Base-by-base conservation (phyloP, 2,888 invertebrate genomes). In the Lagria hirta region DNA sequence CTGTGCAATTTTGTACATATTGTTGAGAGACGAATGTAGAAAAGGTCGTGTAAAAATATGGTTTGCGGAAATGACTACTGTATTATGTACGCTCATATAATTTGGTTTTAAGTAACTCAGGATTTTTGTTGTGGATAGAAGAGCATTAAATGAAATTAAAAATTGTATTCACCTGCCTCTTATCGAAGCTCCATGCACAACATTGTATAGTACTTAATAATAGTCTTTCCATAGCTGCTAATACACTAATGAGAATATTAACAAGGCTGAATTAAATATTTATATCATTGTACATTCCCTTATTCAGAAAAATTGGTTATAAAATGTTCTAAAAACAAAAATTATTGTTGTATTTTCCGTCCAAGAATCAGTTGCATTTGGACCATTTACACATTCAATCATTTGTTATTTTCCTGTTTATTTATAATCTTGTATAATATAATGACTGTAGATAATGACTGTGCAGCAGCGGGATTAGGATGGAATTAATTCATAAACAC, bases 1-100 rank as follows among this genome's bases (percentile, higher is more conserved):
- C 60, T 59, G 67, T 68, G 68, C 68, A 68, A 68, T 68, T 43
- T 55, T 65, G 64, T 65, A 64, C 35, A 64, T 64, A 64, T 11
- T 26, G 26, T 24, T 32, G 23, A 40, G 29, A 37, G 28, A 16
- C n/a, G 27, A 6, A 8, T 36, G 29, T 29, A 23, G 16, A 23
- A n/a, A n/a, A n/a, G n/a, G n/a, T n/a, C n/a, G 8, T 24, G 35
- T 35, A 26, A 36, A 36, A 27, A 36, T 36, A 26, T 36, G 33
- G 27, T 18, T 14, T 26, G 18, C 23, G 23, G 23, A 26, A 36
- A 18, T 14, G 18, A 36, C 18, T 17, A 28, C 23, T 20, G 23
- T 35, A 38, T 29, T 29, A 5, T 29, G 17, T 43, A n/a, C n/a
- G 42, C 42, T 43, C 42, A 43, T 26, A 18, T 10, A 14, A n/a